These are phyloP conservation scores for Patella pellucida DNA, from an alignment of 2,888 invertebrate species.

Conservation along the genomic window DNA sequence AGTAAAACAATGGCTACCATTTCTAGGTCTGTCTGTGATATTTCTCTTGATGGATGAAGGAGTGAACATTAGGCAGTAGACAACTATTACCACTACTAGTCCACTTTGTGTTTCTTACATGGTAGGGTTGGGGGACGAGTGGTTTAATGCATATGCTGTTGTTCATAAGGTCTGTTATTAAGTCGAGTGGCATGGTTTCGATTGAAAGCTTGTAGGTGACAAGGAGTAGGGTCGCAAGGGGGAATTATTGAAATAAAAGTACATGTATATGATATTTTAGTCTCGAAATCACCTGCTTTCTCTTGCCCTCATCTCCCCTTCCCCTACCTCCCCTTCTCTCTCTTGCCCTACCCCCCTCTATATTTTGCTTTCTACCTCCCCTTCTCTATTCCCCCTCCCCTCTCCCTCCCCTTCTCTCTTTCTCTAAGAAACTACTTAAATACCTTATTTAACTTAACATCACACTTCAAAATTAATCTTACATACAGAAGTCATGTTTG, in stretches of 20 bases:
- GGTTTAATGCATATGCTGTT: too few relatives aligned
- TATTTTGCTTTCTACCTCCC: constrained; percentile 10
- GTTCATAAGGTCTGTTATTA: too few relatives aligned
- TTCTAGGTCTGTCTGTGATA: too few relatives aligned
- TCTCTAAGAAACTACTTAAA: background rate
- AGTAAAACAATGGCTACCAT: too few relatives aligned
- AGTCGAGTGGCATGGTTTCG: background rate
- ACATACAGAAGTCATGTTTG: background rate
- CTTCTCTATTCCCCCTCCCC: background rate
- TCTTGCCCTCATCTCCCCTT: background rate
- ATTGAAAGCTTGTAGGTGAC: background rate
- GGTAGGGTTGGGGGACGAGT: too few relatives aligned
- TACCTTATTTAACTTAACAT: background rate
- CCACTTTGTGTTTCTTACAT: too few relatives aligned
- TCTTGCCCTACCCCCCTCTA: constrained; percentile 6
- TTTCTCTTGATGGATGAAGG: too few relatives aligned
- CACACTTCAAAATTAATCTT: background rate
- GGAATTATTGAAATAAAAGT: background rate
- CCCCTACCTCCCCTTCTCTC: background rate
- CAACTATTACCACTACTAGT: too few relatives aligned
- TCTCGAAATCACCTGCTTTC: background rate
- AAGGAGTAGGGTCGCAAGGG: background rate
- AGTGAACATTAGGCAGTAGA: too few relatives aligned
- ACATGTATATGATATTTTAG: background rate
- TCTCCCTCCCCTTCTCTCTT: background rate